Evolutionary conservation across 2,797 vertebrate genomes (phyloP), one percentile per base, ranked within the genome.

Genomic region (Sebastes cheni): DNA sequence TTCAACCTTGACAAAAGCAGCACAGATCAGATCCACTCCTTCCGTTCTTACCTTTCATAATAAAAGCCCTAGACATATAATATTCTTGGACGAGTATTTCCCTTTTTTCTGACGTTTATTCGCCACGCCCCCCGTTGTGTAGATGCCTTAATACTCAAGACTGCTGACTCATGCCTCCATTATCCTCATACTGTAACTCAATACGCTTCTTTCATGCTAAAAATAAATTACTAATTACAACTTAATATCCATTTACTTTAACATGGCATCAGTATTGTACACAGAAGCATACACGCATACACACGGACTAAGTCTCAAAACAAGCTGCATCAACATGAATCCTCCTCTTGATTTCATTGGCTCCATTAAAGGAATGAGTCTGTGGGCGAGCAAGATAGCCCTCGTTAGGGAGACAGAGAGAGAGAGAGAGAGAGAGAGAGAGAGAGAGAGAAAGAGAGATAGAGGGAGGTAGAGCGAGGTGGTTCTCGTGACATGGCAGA

Each of bases 321-420:
- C 62, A 73, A 58, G 61, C 72, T 75, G 78, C 79, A 85, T 91
- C 88, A 79, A 88, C 87, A 80, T 84, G 85, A 92, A 87, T 88
- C 81, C 77, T 72, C 66, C 72, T 32, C 78, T 72, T 83, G 75
- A 90, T 93, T 92, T 87, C 86, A 91, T 85, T 88, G 89, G 80
- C 79, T 93, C 89, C 92, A 94, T 95, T 92, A 94, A 74, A 92
- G 81, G 80, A 92, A 94, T 92, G 86, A 94, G 87, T 72, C 77
- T 83, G 78, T 78, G 89, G 78, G 65, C 10, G 6, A 86, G 81
- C 65, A 13, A 82, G 82, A 75, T 86, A 72, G 80, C 11, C 52
- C 75, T 83, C 29, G 54, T 87, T 83, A 83, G 80, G 30, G 32
- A 77, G 56, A 14, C 7, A 68, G 69, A 46, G 42, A 29, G 73